phyloP scores from a whole-genome alignment of 2,113 vertebrate genomes.

The Mustela lutreola region DNA sequence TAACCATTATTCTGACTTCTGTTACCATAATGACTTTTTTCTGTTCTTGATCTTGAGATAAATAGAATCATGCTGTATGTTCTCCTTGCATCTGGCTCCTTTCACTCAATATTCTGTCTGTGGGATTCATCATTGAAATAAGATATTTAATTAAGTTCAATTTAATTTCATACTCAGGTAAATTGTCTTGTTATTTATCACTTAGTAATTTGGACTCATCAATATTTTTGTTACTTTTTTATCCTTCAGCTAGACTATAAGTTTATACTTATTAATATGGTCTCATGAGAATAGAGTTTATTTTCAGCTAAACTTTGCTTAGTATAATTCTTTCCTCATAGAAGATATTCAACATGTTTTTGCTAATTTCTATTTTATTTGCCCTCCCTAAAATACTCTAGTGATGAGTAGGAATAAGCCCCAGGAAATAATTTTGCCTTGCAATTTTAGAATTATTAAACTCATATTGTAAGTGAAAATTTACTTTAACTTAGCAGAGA shows the following conservation, averaged over 20 bases:
- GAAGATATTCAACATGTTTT: background rate
- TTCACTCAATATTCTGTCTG: background rate
- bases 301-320: background rate
- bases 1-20: background rate
- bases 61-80: background rate
- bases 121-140: background rate
- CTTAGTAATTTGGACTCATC: background rate
- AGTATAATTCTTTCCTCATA: background rate
- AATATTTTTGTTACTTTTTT: constrained; percentile 3
- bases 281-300: background rate
- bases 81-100: background rate
- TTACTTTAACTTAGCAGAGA: background rate
- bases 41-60: background rate
- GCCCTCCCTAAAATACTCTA: background rate
- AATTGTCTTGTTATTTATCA: background rate
- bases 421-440: background rate
- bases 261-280: background rate
- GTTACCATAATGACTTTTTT: background rate
- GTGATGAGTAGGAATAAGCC: background rate
- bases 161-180: constrained; percentile 30
- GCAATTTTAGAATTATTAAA: background rate
- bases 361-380: constrained; percentile 24
- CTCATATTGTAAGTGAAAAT: background rate
- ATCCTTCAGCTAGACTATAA: background rate
- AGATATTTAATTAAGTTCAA: background rate